Conservation (phyloP, 2,113 vertebrate species). For the Anseranas semipalmata region DNA sequence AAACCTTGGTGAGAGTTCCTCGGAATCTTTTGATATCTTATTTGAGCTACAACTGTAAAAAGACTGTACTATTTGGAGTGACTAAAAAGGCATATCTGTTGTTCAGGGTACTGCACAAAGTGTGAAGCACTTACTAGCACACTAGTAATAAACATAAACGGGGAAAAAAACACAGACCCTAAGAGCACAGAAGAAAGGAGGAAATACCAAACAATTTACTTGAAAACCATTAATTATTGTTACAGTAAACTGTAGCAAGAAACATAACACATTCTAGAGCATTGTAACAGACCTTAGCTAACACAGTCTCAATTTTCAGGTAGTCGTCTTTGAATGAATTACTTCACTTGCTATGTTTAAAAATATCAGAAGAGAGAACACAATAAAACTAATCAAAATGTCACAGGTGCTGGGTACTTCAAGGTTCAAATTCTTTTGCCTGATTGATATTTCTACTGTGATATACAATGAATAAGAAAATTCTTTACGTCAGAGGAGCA, state of each 20-base stretch:
- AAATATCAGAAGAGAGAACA: background rate
- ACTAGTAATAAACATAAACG: background rate
- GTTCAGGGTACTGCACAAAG: background rate
- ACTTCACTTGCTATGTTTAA: background rate
- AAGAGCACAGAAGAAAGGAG: background rate
- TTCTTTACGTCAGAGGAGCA: background rate
- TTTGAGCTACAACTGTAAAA: background rate
- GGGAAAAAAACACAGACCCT: background rate
- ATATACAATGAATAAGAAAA: background rate
- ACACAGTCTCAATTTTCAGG: background rate
- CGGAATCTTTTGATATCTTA: background rate
- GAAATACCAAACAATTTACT: background rate
- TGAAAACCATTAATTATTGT: background rate
- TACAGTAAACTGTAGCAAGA: background rate
- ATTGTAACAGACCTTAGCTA: background rate
- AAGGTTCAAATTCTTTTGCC: background rate
- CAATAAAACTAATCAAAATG: background rate
- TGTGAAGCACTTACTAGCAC: background rate
- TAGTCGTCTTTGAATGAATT: background rate
- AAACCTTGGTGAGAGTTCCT: background rate
- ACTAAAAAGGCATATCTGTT: background rate
- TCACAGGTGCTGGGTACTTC: background rate
- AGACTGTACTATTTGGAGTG: background rate
- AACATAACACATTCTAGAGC: background rate
- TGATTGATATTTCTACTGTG: background rate